Evolutionary conservation across 23 tunicate genomes (phyloP).

Genomic region (Aplidium turbinatum): DNA sequence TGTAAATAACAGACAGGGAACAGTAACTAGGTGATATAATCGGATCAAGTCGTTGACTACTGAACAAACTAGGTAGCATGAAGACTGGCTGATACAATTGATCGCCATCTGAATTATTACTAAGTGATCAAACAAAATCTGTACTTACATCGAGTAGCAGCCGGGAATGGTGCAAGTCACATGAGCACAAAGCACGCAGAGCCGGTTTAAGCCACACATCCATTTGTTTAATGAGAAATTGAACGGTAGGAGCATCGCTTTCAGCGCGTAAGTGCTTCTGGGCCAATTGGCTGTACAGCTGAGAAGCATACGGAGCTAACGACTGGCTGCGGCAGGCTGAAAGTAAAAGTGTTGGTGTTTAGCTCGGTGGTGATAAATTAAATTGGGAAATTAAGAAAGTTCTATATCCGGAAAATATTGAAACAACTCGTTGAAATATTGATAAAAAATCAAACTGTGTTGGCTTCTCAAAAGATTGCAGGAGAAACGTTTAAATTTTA

Average conservation of each 20-base stretch:
- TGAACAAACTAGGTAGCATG: no score
- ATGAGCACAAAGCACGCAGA: neutral
- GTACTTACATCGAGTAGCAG: conserved; percentile 22
- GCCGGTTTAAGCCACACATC: conserved; percentile 30
- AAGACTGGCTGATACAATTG: no score
- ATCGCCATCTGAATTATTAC: no score
- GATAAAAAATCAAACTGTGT: neutral
- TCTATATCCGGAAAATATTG: neutral
- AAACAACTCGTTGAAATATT: neutral
- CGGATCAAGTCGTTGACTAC: no score
- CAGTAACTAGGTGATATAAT: no score
- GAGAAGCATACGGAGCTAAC: conserved; percentile 59
- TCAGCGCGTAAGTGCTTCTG: neutral
- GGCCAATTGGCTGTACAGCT: conserved; percentile 41
- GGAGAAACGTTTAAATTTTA: no score
- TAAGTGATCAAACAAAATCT: no score
- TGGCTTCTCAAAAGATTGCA: neutral
- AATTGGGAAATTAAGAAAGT: neutral
- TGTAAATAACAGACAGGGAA: no score
- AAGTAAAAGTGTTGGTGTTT: neutral
- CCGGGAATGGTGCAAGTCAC: neutral
- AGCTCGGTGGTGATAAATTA: neutral
- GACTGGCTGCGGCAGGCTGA: conserved; percentile 50
- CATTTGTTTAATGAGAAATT: neutral
- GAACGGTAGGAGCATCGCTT: neutral